Evolutionary conservation across 2,797 vertebrate genomes (phyloP), one percentile per base, ranked within the genome.

Genomic region (Naso thynnoides): DNA sequence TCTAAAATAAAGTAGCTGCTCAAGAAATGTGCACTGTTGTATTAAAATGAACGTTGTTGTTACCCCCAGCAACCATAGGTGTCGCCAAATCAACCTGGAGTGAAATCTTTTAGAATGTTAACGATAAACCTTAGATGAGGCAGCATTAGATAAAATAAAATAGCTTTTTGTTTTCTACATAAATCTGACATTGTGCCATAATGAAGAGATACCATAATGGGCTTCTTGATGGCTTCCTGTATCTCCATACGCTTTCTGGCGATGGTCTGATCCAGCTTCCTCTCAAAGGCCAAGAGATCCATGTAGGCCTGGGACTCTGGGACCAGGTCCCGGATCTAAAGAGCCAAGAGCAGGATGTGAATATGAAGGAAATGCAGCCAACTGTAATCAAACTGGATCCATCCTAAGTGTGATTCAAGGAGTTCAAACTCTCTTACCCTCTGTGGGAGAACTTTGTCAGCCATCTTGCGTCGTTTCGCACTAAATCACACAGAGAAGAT

Each of bases 271-370:
- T 99, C 98, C 93, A 99, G 93, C 90, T 99, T 99, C 90, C 98
- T 96, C 88, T 99, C 98, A 65, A 99, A 99, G 71, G 97, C 98
- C 69, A 99, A 90, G 21, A 99, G 97, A 86, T 99, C 98, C 98
- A 99, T 99, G 93, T 99, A 99, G 44, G 98, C 98, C 90, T 99
- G 98, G 73, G 98, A 99, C 69, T 99, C 98, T 6, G 98, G 98
- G 62, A 99, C 98, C 78, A 99, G 94, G 78, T 99, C 98, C 84
- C 98, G 92, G 82, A 99, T 99, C 98, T 99, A 72, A 31, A 70
- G 27, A 49, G 26, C 33, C 54, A 68, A 70, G 15, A 69, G 23
- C 21, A 45, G 19, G 16, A 54, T 14, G 39, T 67, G 23, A 73
- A 27, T 9, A 41, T n/a, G 29, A 2, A 29, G 0, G 24, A 4